Conservation (phyloP, 1,140 invertebrate genomes). For the Diorhabda carinulata region DNA sequence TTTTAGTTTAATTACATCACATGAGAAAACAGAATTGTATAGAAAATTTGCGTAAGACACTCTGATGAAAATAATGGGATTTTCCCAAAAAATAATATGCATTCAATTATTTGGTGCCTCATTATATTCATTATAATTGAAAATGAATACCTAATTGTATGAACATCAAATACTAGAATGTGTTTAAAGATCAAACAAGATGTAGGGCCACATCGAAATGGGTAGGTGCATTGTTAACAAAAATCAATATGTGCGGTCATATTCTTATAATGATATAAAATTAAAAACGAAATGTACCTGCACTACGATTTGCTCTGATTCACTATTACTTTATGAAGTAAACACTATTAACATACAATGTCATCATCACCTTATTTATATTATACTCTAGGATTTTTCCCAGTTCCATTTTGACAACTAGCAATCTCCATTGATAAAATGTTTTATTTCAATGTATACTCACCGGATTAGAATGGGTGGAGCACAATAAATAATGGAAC, state of each 20-base stretch:
- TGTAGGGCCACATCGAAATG: background rate
- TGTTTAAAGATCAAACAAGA: background rate
- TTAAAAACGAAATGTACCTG: too few relatives aligned
- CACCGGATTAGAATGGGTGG: background rate
- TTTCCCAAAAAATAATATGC: slow-evolving; percentile 1
- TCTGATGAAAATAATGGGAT: background rate
- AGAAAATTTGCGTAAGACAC: background rate
- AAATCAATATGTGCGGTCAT: slow-evolving; percentile 16
- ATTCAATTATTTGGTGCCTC: background rate
- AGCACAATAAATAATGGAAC: background rate
- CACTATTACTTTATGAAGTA: too few relatives aligned
- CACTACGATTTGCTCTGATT: too few relatives aligned
- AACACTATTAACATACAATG: too few relatives aligned
- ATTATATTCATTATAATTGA: background rate
- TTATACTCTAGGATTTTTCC: too few relatives aligned
- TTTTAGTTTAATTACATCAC: too few relatives aligned
- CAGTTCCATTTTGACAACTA: background rate
- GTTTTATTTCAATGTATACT: background rate
- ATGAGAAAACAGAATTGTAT: too few relatives aligned
- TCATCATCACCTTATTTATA: too few relatives aligned
- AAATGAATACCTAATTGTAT: background rate
- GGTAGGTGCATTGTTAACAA: slow-evolving; percentile 6
- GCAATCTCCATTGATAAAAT: background rate
- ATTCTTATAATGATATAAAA: background rate
- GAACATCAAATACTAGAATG: background rate